Base-by-base conservation (phyloP, 2,888 invertebrate species). In the Drosophila meridiana region DNA sequence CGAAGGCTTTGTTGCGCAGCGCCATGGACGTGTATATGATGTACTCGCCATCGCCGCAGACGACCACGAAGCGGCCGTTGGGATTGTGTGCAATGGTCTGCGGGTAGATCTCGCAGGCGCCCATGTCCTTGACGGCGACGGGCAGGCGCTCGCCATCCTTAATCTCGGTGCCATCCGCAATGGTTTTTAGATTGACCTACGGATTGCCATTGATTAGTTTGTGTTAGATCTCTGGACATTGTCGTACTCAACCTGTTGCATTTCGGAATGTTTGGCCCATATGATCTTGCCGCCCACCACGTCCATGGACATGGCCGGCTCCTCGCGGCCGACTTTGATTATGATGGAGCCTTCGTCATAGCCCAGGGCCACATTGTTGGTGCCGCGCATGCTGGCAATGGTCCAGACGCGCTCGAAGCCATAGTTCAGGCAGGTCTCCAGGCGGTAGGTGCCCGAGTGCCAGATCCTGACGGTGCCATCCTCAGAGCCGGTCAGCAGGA, bases 1-100 rank as follows among this genome's bases (percentile, higher is more conserved):
- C 99, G 92, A 99, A 99, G 2, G 99, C 99, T 93, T 99, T 99
- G 93, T 99, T 99, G 61, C 99, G 95, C 76, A 99, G 94, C 0
- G 99, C 99, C 99, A 99, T 99, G 0, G 99, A 98, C 0, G 99
- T 99, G 94, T 99, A 99, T 87, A 99, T 99, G 57, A 99, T 99
- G 93, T 99, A 99, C 93, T 99, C 99, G 14, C 99, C 99, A 93
- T 99, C 99, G 2, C 99, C 99, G 91, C 99, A 99, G 2, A 99
- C 99, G 0, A 99, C 99, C 5, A 95, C 94, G 79, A 96, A 96
- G 36, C 98, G 96, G 20, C 99, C 99, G 93, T 99, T 99, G 0
- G 99, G 99, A 94, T 99, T 99, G 93, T 99, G 99, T 36, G 97
- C 97, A 76, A 99, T 98, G 0, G 98, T 99, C 92, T 99, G 99